phyloP scores from a whole-genome alignment of 2,888 invertebrate genomes.

The Pyrrhosoma nymphula region DNA sequence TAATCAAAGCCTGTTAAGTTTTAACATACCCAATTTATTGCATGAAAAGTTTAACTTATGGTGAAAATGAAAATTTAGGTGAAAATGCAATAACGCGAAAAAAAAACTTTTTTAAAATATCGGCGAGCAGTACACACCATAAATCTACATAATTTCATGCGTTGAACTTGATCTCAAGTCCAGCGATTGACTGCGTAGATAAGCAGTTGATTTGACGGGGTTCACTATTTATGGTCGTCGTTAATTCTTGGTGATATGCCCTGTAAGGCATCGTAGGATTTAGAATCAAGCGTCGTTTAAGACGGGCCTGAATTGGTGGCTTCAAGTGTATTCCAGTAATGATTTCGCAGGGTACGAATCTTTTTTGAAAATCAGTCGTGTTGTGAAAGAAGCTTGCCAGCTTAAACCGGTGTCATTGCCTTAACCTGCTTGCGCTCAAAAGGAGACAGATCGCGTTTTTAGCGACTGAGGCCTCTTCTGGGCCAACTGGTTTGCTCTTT shows the following conservation, averaged over 20 bases:
- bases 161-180: background rate
- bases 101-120: background rate
- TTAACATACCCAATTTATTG: background rate
- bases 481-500: constrained; percentile 3
- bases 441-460: constrained; percentile 2
- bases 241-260: background rate
- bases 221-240: background rate
- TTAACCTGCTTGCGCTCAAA: constrained; percentile 33
- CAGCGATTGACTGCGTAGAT: background rate
- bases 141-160: background rate
- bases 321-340: background rate
- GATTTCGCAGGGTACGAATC: background rate
- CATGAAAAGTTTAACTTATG: background rate
- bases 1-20: too few species aligned
- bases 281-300: background rate
- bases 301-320: background rate
- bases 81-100: background rate
- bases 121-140: background rate
- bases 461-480: background rate
- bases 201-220: background rate
- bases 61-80: background rate
- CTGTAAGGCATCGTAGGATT: background rate
- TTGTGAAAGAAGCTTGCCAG: constrained; percentile 37
- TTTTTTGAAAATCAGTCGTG: background rate
- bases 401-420: constrained; percentile 18